Percentiles rank a stretch among this genome's conserved stretches.
Evolutionary conservation across 2,888 invertebrate genomes (phyloP).

Genomic region (Thysanoteuthis rhombus): DNA sequence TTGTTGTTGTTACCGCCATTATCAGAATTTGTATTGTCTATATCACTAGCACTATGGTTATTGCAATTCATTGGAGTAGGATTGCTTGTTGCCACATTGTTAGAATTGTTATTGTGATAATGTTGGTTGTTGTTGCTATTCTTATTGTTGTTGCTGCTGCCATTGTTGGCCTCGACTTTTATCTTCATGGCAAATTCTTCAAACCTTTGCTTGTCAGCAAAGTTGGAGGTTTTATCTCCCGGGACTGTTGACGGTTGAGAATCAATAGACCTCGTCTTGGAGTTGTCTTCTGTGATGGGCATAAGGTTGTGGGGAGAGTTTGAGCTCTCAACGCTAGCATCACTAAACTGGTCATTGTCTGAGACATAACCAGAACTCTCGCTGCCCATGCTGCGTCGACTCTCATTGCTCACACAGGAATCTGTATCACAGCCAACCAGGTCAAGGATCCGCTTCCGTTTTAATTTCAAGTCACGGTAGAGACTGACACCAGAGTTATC

Average conservation of each 20-base stretch:
- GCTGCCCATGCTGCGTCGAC: conserved; percentile 33
- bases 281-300: conserved; percentile 37
- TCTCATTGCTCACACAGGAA: conserved; percentile 31
- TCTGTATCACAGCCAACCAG: conserved; percentile 84
- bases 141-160: conserved; percentile 22
- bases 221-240: conserved; percentile 31
- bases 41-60: not conserved
- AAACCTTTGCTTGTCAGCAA: conserved; percentile 19
- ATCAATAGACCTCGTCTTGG: conserved; percentile 32
- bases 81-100: not conserved
- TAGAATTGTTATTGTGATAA: not conserved
- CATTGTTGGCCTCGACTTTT: conserved; percentile 26
- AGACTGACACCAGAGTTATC: conserved; percentile 37
- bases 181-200: conserved; percentile 35
- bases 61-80: not conserved
- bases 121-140: not conserved
- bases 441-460: conserved; percentile 96
- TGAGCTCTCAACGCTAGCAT: conserved; percentile 42
- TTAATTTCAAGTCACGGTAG: conserved; percentile 76
- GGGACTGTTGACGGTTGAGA: conserved; percentile 30
- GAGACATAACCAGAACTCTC: conserved; percentile 35
- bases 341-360: conserved; percentile 48
- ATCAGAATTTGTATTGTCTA: conserved; percentile 20
- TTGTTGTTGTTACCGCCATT: not conserved
- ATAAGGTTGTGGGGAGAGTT: conserved; percentile 51